These are phyloP conservation scores for Hetaerina titia DNA, from an alignment of 2,888 invertebrate species.

Conservation along the genomic window DNA sequence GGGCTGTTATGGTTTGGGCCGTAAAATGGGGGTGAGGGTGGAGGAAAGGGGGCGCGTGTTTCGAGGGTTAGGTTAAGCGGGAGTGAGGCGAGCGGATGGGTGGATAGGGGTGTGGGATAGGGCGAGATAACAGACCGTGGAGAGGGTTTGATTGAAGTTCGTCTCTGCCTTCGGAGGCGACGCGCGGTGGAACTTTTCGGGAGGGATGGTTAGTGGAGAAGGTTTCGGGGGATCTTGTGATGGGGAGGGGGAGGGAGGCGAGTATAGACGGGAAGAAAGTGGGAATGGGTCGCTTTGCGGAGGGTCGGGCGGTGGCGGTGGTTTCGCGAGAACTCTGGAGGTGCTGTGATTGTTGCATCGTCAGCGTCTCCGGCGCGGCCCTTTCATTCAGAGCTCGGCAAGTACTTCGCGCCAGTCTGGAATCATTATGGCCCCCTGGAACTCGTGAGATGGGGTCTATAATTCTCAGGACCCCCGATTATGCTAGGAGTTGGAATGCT, in stretches of 20 bases:
- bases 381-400: not conserved
- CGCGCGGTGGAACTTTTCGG: not conserved
- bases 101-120: not conserved
- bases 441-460: not conserved
- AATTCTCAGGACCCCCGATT: not conserved
- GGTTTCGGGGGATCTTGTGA: too few species aligned
- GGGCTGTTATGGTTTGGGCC: constrained; percentile 6
- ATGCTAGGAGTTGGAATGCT: not conserved
- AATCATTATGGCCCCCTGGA: not conserved
- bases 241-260: not conserved
- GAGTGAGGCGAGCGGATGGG: not conserved
- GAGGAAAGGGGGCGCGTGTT: not conserved
- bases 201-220: not conserved
- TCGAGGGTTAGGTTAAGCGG: not conserved
- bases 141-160: constrained; percentile 41
- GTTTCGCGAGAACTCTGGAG: not conserved
- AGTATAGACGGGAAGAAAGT: not conserved
- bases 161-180: not conserved
- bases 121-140: not conserved
- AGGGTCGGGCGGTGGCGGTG: not conserved
- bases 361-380: not conserved
- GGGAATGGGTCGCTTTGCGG: too few species aligned
- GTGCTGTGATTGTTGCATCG: not conserved
- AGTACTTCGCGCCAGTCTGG: not conserved
- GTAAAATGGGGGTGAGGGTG: not conserved